Evolutionary conservation across 2,797 vertebrate genomes (phyloP).

Genomic region (Tympanoctomys barrerae): DNA sequence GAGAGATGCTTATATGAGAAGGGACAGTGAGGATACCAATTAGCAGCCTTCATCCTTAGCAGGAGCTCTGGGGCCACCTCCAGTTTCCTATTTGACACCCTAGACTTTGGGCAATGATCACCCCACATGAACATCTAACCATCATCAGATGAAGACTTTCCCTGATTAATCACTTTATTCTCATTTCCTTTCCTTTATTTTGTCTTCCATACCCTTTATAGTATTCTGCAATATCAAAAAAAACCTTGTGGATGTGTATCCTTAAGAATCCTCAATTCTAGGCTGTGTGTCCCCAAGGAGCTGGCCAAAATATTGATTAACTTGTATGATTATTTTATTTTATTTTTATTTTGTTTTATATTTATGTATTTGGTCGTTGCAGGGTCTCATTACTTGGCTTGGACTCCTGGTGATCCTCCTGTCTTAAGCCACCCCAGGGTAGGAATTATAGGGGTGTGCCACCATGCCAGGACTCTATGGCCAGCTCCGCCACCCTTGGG

Average conservation of each 20-base stretch:
- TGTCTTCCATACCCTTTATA: background rate
- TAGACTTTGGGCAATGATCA: background rate
- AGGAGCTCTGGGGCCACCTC: background rate
- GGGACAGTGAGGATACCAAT: background rate
- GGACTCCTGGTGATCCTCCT: too few relatives aligned
- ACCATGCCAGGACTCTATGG: too few relatives aligned
- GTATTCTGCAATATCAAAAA: background rate
- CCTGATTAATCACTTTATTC: background rate
- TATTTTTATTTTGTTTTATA: background rate
- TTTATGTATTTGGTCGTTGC: too few relatives aligned
- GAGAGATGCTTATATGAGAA: too few relatives aligned
- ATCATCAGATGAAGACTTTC: background rate
- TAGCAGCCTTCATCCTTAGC: background rate
- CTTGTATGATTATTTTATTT: background rate
- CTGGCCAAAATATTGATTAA: background rate
- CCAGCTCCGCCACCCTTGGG: too few relatives aligned
- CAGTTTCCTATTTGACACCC: background rate
- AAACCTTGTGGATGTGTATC: accelerated
- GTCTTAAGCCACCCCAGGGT: too few relatives aligned
- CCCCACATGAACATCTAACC: background rate
- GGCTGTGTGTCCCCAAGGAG: background rate
- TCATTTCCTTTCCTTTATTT: background rate
- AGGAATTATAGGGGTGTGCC: too few relatives aligned
- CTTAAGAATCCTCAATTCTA: background rate
- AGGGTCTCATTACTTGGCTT: too few relatives aligned